phyloP scores from a whole-genome alignment of 2,888 invertebrate species.

The Sarcophaga rosellei region DNA sequence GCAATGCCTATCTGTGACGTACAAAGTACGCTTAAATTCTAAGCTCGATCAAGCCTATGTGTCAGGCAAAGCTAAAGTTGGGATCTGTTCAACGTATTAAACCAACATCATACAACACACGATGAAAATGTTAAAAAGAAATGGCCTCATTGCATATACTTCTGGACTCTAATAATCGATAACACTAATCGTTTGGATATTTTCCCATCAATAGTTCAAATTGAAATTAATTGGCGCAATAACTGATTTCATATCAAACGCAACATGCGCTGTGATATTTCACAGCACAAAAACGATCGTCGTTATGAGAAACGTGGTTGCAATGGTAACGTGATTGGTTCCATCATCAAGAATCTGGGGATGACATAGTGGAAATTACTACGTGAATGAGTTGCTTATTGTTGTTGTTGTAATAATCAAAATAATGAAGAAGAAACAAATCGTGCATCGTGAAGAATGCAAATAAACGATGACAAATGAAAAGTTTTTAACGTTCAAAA shows the following conservation, averaged over 20 bases:
- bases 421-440: constrained; percentile 25
- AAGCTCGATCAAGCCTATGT: too few relatives aligned
- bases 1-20: too few relatives aligned
- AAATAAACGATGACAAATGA: constrained; percentile 52
- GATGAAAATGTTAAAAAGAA: too few relatives aligned
- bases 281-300: constrained; percentile 11
- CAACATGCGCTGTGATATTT: not conserved
- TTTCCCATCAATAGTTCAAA: constrained; percentile 1
- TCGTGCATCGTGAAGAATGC: constrained; percentile 64
- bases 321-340: constrained; percentile 28
- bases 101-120: too few relatives aligned
- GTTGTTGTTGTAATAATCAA: constrained; percentile 25
- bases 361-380: constrained; percentile 55
- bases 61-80: too few relatives aligned
- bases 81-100: too few relatives aligned
- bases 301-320: constrained; percentile 9
- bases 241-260: constrained; percentile 20
- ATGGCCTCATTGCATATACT: not conserved
- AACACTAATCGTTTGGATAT: not conserved
- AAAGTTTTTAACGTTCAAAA: constrained; percentile 44
- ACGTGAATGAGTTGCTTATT: constrained; percentile 42
- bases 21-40: too few relatives aligned
- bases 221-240: constrained; percentile 5
- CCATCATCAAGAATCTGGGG: constrained; percentile 55
- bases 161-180: not conserved